A percentile compares a stretch with the other conserved stretches of the same genome.
Conservation (phyloP, 2,888 invertebrate species). For the Neelides folsomi region DNA sequence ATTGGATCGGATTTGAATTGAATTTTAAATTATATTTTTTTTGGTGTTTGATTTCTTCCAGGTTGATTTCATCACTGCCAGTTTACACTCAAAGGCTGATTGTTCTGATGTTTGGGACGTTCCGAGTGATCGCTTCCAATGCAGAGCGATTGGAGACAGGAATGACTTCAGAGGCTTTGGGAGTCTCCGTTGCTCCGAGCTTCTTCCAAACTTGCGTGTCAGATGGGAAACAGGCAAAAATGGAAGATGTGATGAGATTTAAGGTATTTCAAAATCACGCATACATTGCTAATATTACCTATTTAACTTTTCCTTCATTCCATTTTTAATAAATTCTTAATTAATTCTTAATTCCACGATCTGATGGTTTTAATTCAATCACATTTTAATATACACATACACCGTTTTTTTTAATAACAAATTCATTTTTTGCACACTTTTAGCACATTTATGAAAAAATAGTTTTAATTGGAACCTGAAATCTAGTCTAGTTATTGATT, state of each 20-base stretch:
- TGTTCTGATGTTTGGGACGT: slow-evolving; percentile 92
- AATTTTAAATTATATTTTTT: neutral
- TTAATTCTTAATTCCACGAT: too few species aligned
- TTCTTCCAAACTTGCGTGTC: slow-evolving; percentile 93
- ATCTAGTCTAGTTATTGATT: too few species aligned
- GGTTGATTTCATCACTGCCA: slow-evolving; percentile 75
- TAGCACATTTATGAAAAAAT: too few species aligned
- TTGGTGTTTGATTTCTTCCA: slow-evolving; percentile 39
- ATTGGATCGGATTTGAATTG: too few species aligned
- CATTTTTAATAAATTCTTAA: slow-evolving; percentile 13
- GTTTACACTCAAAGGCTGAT: slow-evolving; percentile 81
- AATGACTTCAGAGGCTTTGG: slow-evolving; percentile 89
- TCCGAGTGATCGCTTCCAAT: slow-evolving; percentile 83
- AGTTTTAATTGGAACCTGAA: too few species aligned
- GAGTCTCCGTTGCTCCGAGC: slow-evolving; percentile 88
- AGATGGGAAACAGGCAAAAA: slow-evolving; percentile 84
- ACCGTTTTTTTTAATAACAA: too few species aligned
- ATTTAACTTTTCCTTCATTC: too few species aligned
- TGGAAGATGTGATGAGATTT: slow-evolving; percentile 88
- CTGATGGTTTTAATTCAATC: too few species aligned
- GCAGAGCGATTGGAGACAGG: slow-evolving; percentile 78
- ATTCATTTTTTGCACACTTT: too few species aligned
- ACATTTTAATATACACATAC: too few species aligned
- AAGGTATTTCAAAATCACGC: slow-evolving; percentile 66
- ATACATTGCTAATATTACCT: too few species aligned